Evolutionary conservation across 2,113 vertebrate species (phyloP).

Genomic region (Chamaetylas fuelleborni): DNA sequence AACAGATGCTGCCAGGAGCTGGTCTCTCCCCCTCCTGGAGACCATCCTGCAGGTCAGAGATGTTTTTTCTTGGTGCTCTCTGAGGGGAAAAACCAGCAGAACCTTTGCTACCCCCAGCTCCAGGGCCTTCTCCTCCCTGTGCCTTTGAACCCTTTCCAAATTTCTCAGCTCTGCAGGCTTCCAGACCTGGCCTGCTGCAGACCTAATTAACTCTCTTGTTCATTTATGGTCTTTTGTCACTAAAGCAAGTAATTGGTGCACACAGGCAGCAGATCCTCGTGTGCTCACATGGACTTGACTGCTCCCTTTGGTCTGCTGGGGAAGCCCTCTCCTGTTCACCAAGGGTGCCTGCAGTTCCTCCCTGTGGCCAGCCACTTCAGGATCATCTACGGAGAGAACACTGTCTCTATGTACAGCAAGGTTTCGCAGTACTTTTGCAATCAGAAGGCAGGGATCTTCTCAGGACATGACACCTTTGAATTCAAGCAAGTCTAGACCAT

Average conservation of each 20-base stretch:
- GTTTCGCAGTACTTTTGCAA: not conserved
- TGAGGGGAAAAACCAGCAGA: not conserved
- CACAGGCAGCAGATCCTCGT: not conserved
- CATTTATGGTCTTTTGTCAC: slow-evolving; percentile 43
- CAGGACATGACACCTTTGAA: not conserved
- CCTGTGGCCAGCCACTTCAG: not conserved
- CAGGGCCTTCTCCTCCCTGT: not conserved
- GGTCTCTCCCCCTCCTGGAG: not conserved
- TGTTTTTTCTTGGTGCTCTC: not conserved
- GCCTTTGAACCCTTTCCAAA: slow-evolving; percentile 20
- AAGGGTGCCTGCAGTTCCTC: not conserved
- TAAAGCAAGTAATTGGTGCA: slow-evolving; percentile 19
- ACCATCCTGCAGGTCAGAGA: not conserved
- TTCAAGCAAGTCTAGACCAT: not conserved
- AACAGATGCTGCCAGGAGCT: slow-evolving; percentile 6
- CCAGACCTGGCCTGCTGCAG: not conserved
- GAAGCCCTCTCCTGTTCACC: not conserved
- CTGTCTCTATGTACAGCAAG: not conserved
- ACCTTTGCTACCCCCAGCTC: slow-evolving; percentile 4
- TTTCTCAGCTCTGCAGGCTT: slow-evolving; percentile 3
- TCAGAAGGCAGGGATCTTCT: not conserved
- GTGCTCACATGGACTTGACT: not conserved
- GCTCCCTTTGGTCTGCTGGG: not conserved
- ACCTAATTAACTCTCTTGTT: slow-evolving; percentile 54
- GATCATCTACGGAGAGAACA: not conserved